These are phyloP conservation scores for Parotocinclus haroldoi DNA, from an alignment of 2,797 vertebrate genomes.

Conservation along the genomic window DNA sequence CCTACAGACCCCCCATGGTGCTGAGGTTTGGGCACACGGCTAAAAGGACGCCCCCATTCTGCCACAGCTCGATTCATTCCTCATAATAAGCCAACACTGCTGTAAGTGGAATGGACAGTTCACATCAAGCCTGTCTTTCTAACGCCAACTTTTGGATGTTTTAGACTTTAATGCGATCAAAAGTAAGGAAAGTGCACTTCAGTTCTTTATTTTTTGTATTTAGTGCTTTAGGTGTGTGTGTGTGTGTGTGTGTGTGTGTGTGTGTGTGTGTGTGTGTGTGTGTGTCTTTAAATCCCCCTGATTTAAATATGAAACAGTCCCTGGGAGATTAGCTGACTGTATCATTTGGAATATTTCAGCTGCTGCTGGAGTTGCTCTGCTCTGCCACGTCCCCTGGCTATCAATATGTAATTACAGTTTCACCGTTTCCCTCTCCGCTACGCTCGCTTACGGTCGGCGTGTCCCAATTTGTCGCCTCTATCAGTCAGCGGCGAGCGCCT, in stretches of 20 bases:
- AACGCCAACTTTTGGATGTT: too few species aligned
- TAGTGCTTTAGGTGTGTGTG: background rate
- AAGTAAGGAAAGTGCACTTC: too few species aligned
- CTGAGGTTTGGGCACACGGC: background rate
- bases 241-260: background rate
- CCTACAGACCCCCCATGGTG: slow-evolving; percentile 16
- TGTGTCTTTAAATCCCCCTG: slow-evolving; percentile 17
- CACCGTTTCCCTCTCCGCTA: slow-evolving; percentile 19
- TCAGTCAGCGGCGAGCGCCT: slow-evolving; percentile 14
- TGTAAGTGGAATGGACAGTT: too few species aligned
- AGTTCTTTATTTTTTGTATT: too few species aligned
- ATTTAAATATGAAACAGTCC: slow-evolving; percentile 12
- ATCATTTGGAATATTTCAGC: slow-evolving; percentile 39
- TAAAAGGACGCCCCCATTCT: background rate
- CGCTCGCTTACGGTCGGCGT: slow-evolving; percentile 20
- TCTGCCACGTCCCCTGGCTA: slow-evolving; percentile 29
- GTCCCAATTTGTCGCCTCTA: slow-evolving; percentile 30
- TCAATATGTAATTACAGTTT: slow-evolving; percentile 41
- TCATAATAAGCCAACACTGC: too few species aligned
- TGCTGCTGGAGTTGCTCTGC: slow-evolving; percentile 25
- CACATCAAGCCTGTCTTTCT: too few species aligned
- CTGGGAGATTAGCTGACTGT: slow-evolving; percentile 27
- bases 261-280: slow-evolving; percentile 6
- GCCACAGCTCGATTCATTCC: background rate
- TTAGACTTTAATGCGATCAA: too few species aligned